Evolutionary conservation across 2,888 invertebrate species (phyloP).

Genomic region (Pyrochroa serraticornis): DNA sequence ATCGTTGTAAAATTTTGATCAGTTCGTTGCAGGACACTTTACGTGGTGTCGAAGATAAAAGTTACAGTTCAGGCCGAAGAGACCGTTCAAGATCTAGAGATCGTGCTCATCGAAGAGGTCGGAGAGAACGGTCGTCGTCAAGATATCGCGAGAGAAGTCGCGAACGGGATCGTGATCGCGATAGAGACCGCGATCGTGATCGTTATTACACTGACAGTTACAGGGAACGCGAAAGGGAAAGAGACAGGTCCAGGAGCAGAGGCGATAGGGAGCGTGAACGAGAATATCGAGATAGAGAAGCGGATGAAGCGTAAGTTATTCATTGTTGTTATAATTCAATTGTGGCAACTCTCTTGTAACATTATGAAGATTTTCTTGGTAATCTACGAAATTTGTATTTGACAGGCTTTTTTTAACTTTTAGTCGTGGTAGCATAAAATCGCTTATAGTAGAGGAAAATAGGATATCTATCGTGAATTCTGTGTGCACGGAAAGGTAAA

Average conservation of each 20-base stretch:
- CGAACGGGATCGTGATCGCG: constrained; percentile 63
- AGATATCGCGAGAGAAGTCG: constrained; percentile 64
- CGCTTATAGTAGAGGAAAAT: too few species aligned
- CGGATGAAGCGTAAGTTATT: constrained; percentile 73
- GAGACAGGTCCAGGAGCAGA: constrained; percentile 77
- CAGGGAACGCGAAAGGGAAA: constrained; percentile 65
- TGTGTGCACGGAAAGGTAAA: too few species aligned
- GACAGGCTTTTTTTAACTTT: too few species aligned
- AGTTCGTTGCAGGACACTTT: constrained; percentile 91
- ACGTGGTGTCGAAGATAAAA: constrained; percentile 96
- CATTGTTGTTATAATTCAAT: background rate
- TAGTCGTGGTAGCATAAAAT: too few species aligned
- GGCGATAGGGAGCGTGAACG: constrained; percentile 70
- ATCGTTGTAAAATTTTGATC: constrained; percentile 96
- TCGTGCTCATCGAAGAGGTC: constrained; percentile 52
- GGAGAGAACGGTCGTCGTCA: constrained; percentile 56
- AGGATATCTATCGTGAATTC: too few species aligned
- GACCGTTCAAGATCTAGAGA: constrained; percentile 62
- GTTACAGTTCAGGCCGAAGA: constrained; percentile 79
- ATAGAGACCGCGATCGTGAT: constrained; percentile 62
- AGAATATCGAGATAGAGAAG: constrained; percentile 77
- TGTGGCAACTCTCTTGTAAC: background rate
- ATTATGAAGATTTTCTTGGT: background rate
- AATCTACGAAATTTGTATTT: background rate
- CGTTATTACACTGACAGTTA: constrained; percentile 58